Evolutionary conservation across 2,113 vertebrate species (phyloP), one percentile per base, ranked within the genome.

Genomic region (Limanda limanda): DNA sequence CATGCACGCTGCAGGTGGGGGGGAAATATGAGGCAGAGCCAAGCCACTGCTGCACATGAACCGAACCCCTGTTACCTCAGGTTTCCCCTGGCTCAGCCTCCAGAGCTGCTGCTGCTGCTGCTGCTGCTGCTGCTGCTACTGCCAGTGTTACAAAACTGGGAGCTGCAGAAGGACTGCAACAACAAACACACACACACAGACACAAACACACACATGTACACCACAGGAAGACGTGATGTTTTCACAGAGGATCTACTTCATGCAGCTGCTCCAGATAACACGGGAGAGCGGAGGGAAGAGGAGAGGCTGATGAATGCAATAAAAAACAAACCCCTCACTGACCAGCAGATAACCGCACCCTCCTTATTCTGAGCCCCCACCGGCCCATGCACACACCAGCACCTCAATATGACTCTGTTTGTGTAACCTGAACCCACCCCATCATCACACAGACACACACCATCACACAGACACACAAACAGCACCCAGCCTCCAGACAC

Each of bases 21-120:
- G 68, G 64, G 47, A 18, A 51, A 51, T 51, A 17, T n/a, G 66
- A 78, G 31, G 52, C 58, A 78, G 71, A 82, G 57, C 54, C 58
- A 35, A 47, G 40, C 70, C 57, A 54, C 66, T 78, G 79, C 79
- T 80, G 84, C 82, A 88, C 82, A 81, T 56, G 58, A 17, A 68
- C 52, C 75, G 67, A 76, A 59, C 31, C 79, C 68, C 47, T 18
- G 72, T 75, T 35, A 70, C 71, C 59, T 69, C 78, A 60, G 67
- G 21, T 80, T 52, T 67, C 64, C 60, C 58, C 35, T 23, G 59
- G 71, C 42, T 57, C 61, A 52, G 27, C n/a, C 15, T 18, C 45
- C 45, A 48, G 51, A 57, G 74, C 75, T 57, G 75, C 64, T 61
- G 2, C 5, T 7, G 62, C 63, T 52, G 67, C 1, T 20, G 17